A percentile compares a stretch with the other conserved stretches of the same genome.
Evolutionary conservation across 2,113 vertebrate genomes (phyloP).

Genomic region (Phylloscopus trochiloides): DNA sequence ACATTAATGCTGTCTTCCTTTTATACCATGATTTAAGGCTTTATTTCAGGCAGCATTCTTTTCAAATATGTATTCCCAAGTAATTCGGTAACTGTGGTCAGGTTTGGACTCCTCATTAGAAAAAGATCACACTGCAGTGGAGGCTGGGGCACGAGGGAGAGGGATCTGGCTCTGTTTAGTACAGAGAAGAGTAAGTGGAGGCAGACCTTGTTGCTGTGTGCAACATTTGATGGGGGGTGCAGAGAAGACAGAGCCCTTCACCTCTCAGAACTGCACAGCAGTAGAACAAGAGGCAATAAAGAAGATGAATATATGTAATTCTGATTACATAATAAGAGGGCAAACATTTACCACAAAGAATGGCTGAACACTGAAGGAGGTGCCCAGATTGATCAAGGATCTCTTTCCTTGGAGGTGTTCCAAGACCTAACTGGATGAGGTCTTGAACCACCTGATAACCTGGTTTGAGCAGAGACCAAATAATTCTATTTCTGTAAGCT

Average conservation of each 20-base stretch:
- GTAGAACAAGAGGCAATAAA: neutral
- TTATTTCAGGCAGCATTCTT: neutral
- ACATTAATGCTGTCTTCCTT: neutral
- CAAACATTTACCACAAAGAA: neutral
- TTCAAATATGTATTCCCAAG: neutral
- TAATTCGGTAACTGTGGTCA: rapidly evolving
- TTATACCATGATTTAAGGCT: neutral
- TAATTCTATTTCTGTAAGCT: neutral
- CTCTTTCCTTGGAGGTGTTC: neutral
- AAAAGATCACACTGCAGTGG: rapidly evolving
- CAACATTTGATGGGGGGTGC: rapidly evolving
- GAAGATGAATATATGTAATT: neutral
- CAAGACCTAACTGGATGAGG: neutral
- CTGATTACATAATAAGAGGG: neutral
- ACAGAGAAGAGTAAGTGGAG: neutral
- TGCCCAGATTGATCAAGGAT: neutral
- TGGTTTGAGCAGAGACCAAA: neutral
- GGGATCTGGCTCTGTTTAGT: neutral
- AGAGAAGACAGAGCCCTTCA: neutral
- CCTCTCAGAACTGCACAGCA: neutral
- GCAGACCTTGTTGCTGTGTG: neutral
- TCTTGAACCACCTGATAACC: neutral
- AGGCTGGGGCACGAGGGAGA: neutral
- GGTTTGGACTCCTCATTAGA: neutral
- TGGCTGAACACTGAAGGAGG: neutral